Conservation (phyloP, 2,797 vertebrate species). For the Lindbergichthys nudifrons region DNA sequence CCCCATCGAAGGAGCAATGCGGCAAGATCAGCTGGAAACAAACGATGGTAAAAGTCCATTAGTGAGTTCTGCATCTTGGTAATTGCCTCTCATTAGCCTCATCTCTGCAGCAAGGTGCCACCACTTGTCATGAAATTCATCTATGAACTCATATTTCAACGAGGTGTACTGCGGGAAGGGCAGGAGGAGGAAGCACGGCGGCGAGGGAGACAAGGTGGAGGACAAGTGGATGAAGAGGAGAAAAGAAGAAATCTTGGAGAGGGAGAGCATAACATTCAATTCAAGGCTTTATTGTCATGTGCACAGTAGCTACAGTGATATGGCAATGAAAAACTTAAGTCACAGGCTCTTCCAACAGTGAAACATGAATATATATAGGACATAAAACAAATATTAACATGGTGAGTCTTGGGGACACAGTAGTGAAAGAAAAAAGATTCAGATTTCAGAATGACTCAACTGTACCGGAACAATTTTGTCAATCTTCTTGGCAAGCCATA, state of each 20-base stretch:
- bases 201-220: constrained; percentile 4
- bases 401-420: neutral
- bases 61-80: constrained; percentile 57
- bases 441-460: neutral
- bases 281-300: no score
- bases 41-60: constrained; percentile 65
- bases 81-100: constrained; percentile 62
- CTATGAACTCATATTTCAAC: constrained; percentile 51
- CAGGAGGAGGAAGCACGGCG: constrained; percentile 5
- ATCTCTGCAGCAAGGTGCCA: constrained; percentile 48
- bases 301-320: no score
- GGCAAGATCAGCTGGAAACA: constrained; percentile 43
- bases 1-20: constrained; percentile 1
- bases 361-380: no score
- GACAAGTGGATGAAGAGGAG: constrained; percentile 9
- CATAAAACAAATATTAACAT: neutral
- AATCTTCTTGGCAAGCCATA: constrained; percentile 10
- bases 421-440: neutral
- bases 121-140: constrained; percentile 38
- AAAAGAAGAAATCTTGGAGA: constrained; percentile 26
- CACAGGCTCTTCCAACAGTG: no score
- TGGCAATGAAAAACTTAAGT: no score
- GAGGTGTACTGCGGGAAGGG: constrained; percentile 31
- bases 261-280: neutral
- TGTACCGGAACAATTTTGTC: neutral